phyloP scores from a whole-genome alignment of 2,888 invertebrate species.

The Drosophila suboccidentalis region DNA sequence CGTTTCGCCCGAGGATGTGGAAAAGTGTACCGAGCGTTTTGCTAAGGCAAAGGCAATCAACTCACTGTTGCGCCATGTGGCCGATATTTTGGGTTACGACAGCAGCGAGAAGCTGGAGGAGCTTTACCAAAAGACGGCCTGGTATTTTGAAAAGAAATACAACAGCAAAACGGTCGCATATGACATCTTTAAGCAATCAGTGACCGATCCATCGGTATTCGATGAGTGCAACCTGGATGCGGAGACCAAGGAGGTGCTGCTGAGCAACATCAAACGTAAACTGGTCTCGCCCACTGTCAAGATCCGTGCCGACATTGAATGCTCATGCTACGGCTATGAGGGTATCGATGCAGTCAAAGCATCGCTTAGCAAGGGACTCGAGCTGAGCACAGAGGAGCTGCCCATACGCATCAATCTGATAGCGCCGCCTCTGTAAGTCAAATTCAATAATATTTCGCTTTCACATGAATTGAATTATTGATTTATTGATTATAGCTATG shows the following conservation, averaged over 20 bases:
- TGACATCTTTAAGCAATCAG: slow-evolving; percentile 99
- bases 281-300: slow-evolving; percentile 99
- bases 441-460: background rate
- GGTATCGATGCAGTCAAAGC: slow-evolving; percentile 99
- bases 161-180: slow-evolving; percentile 98
- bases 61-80: slow-evolving; percentile 98
- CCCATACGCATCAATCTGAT: slow-evolving; percentile 99
- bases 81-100: slow-evolving; percentile 96
- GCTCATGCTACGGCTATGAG: slow-evolving; percentile 98
- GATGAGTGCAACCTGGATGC: slow-evolving; percentile 98
- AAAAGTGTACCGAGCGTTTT: slow-evolving; percentile 99
- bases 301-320: slow-evolving; percentile 96
- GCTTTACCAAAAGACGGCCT: slow-evolving; percentile 97
- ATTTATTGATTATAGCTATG: slow-evolving; percentile 83
- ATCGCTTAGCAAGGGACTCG: slow-evolving; percentile 95
- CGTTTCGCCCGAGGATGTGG: slow-evolving; percentile 98
- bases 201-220: slow-evolving; percentile 96
- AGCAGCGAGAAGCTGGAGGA: slow-evolving; percentile 97
- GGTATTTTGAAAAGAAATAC: slow-evolving; percentile 99
- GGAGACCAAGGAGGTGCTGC: slow-evolving; percentile 94
- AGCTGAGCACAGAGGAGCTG: slow-evolving; percentile 95
- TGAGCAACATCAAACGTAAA: slow-evolving; percentile 97
- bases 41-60: slow-evolving; percentile 99
- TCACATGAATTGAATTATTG: background rate
- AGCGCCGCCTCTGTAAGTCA: slow-evolving; percentile 95